A percentile compares a stretch with the other conserved stretches of the same genome.
phyloP scores from a whole-genome alignment of 2,888 invertebrate species.

The Cactoblastis cactorum region DNA sequence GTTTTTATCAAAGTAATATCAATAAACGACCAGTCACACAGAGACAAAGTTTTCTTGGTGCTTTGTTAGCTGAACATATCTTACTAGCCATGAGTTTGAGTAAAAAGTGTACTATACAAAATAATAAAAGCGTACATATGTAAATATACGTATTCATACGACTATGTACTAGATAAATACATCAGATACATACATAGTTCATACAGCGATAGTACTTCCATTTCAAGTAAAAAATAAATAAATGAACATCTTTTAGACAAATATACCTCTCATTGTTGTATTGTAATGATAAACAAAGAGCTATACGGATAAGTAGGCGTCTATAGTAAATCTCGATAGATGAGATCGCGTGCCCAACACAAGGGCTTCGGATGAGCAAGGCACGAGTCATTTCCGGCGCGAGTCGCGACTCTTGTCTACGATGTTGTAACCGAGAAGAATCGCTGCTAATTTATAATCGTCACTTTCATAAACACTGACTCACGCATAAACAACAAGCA shows the following conservation, averaged over 20 bases:
- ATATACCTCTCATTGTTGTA: constrained; percentile 8
- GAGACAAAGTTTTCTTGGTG: neutral
- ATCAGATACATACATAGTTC: no score
- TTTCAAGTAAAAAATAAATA: no score
- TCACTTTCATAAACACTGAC: constrained; percentile 67
- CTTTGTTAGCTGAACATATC: neutral
- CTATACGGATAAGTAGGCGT: constrained; percentile 16
- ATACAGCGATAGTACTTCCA: no score
- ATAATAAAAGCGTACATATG: no score
- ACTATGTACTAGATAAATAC: no score
- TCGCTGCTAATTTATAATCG: constrained; percentile 70
- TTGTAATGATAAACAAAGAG: constrained; percentile 17
- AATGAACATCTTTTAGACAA: neutral
- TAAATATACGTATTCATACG: no score
- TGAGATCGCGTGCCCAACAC: constrained; percentile 48
- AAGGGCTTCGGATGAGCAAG: constrained; percentile 52
- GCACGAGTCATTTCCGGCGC: constrained; percentile 70
- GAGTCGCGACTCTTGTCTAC: constrained; percentile 44
- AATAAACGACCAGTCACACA: neutral
- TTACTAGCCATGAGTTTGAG: neutral
- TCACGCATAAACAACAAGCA: constrained; percentile 52
- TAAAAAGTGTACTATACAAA: no score
- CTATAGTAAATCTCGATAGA: constrained; percentile 33
- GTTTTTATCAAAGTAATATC: constrained; percentile 6
- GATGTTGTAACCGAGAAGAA: constrained; percentile 60